Evolutionary conservation across 2,113 vertebrate species (phyloP), one percentile per base, ranked within the genome.

Genomic region (Halcyon malimbica): DNA sequence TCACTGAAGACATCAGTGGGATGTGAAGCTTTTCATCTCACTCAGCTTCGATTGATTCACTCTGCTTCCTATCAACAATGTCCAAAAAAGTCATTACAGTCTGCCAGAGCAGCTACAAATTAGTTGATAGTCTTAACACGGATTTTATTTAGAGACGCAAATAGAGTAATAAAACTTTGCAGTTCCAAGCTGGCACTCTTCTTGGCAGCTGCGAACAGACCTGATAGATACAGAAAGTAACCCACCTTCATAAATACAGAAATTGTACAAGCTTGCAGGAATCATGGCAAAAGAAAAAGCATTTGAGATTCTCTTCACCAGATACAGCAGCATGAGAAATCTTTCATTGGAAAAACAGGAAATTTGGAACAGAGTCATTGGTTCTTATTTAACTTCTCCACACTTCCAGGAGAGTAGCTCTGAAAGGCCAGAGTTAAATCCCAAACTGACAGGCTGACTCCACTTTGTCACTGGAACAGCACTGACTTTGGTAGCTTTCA

Each of bases 61-160:
- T 81, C 60, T 59, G 25, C 19, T 82, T 92, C 69, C 70, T 74
- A 91, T 65, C 56, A 81, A 68, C 50, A 90, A 75, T 28, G 35
- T 44, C 92, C 79, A 51, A 91, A 84, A 84, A 77, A 53, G 42
- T 56, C 50, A 67, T 59, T 83, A 31, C 67, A 2, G 8, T 29
- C 73, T 89, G 80, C 67, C 87, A 89, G 74, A 76, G 67, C 41
- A 89, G 51, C 64, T 92, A 93, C 71, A 89, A 95, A 96, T 83
- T 64, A 81, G 64, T 18, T 81, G 20, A 87, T 81, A 82, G 44
- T 59, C 65, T 63, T 76, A 87, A 83, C 73, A 83, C 1, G 19
- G 65, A 78, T 88, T 94, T 88, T 67, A 39, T 90, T 78, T 54
- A 75, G 67, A 87, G 42, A 57, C 3, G 9, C 23, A 81, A 73